Evolutionary conservation across 2,888 invertebrate genomes (phyloP).

Genomic region (Gastracanthus pulcherrimus): DNA sequence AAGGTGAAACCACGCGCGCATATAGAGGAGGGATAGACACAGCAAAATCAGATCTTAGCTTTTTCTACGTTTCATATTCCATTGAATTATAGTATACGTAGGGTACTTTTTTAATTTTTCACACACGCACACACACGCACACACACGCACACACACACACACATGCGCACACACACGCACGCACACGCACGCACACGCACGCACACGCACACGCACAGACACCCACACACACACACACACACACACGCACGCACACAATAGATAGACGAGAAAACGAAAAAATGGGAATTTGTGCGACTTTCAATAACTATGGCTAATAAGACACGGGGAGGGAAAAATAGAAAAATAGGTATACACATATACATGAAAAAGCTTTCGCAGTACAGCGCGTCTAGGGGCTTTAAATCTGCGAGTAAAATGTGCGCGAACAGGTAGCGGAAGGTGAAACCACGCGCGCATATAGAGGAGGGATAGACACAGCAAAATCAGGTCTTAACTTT

Average conservation of each 20-base stretch:
- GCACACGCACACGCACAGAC: too few relatives aligned
- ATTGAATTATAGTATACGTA: too few relatives aligned
- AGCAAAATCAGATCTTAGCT: neutral
- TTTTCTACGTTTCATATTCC: neutral
- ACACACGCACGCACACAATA: too few relatives aligned
- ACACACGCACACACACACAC: too few relatives aligned
- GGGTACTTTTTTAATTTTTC: too few relatives aligned
- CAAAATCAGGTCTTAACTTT: neutral
- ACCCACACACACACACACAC: too few relatives aligned
- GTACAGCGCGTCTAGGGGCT: neutral
- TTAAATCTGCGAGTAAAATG: conserved; percentile 12
- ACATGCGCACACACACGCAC: too few relatives aligned
- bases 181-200: too few relatives aligned
- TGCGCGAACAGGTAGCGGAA: neutral
- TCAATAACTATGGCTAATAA: neutral
- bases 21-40: too few relatives aligned
- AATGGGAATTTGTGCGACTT: neutral
- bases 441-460: neutral
- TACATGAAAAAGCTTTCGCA: conserved; percentile 2
- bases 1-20: neutral
- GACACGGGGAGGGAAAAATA: neutral
- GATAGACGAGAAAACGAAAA: neutral
- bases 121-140: too few relatives aligned
- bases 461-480: too few relatives aligned
- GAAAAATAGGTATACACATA: neutral